A percentile compares a stretch with the other conserved stretches of the same genome.
Conservation (phyloP, 2,113 vertebrate species). For the Sphaerodactylus townsendi region DNA sequence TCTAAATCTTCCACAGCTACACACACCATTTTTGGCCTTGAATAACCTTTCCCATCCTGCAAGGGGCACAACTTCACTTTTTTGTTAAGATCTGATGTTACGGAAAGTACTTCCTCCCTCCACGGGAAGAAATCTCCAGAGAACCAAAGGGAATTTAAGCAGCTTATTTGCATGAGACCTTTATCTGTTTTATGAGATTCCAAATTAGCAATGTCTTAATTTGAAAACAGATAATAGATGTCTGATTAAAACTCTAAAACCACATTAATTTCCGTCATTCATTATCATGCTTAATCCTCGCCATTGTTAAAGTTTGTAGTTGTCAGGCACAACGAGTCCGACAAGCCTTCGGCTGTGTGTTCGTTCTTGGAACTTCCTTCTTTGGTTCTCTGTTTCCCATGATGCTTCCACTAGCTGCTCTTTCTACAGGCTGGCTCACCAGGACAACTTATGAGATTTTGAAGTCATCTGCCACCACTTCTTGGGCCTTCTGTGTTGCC, state of each 20-base stretch:
- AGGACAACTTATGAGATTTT: too few relatives aligned
- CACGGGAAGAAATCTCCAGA: not conserved
- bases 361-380: not conserved
- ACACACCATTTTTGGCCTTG: not conserved
- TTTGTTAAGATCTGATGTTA: not conserved
- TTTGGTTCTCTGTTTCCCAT: too few relatives aligned
- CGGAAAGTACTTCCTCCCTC: not conserved
- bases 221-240: conserved; percentile 6
- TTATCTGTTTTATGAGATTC: conserved; percentile 22
- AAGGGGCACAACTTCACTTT: not conserved
- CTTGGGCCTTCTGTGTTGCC: too few relatives aligned
- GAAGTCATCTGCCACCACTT: too few relatives aligned
- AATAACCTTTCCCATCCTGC: not conserved
- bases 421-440: too few relatives aligned
- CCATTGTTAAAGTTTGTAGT: not conserved
- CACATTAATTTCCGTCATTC: conserved; percentile 2
- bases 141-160: not conserved
- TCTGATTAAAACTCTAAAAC: not conserved
- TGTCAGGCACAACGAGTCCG: not conserved
- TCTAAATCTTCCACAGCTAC: too few relatives aligned
- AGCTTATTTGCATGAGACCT: conserved; percentile 4
- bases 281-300: not conserved
- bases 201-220: not conserved
- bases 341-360: not conserved
- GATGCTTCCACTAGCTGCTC: too few relatives aligned